These are phyloP conservation scores for Ictalurus furcatus DNA, from an alignment of 2,113 vertebrate genomes.

Conservation along the genomic window DNA sequence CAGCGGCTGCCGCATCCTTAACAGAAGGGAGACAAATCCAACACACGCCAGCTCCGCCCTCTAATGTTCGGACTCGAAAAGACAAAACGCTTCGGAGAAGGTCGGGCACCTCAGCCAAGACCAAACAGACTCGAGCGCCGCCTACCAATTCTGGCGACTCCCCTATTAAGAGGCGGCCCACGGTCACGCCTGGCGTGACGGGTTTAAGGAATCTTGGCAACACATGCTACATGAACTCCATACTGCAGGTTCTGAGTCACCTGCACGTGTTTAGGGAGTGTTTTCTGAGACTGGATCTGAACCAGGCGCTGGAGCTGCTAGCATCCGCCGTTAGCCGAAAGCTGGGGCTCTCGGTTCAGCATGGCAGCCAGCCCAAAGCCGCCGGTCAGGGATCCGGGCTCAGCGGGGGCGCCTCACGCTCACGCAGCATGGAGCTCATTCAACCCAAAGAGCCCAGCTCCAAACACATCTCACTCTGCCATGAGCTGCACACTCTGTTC, in stretches of 20 bases:
- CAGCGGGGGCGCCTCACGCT: constrained; percentile 66
- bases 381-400: constrained; percentile 57
- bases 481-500: constrained; percentile 96
- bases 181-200: constrained; percentile 90
- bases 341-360: constrained; percentile 46
- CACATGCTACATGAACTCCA: constrained; percentile 99
- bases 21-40: not conserved
- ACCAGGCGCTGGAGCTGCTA: constrained; percentile 91
- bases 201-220: constrained; percentile 96
- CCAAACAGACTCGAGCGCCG: constrained; percentile 17
- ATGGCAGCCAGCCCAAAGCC: constrained; percentile 27
- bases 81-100: constrained; percentile 25
- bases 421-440: constrained; percentile 84
- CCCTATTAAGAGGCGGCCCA: constrained; percentile 68
- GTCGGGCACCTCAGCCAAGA: constrained; percentile 17
- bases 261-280: constrained; percentile 98
- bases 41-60: constrained; percentile 17
- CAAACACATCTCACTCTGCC: constrained; percentile 96
- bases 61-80: constrained; percentile 32
- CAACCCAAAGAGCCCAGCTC: constrained; percentile 92
- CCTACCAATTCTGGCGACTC: constrained; percentile 66
- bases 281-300: constrained; percentile 93
- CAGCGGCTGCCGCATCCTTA: constrained; percentile 62
- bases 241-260: constrained; percentile 98
- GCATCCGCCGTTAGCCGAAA: constrained; percentile 63